Conservation (phyloP, 2,113 vertebrate genomes). For the Epinephelus cyanopodus region DNA sequence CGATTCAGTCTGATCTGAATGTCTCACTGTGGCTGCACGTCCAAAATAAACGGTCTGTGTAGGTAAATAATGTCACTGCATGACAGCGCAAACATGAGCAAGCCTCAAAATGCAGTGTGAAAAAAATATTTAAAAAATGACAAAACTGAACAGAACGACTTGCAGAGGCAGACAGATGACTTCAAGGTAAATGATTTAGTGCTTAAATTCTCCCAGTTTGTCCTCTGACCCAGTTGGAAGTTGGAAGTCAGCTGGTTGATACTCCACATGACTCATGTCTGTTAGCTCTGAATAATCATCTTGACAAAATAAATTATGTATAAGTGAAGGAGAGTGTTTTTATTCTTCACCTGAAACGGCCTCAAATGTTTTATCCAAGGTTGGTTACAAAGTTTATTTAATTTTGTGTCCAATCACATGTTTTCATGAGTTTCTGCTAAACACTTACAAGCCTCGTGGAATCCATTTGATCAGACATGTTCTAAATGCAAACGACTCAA, state of each 20-base stretch:
- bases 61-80: not conserved
- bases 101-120: too few species aligned
- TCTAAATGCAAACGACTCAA: not conserved
- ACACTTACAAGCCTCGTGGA: not conserved
- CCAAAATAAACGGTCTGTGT: too few species aligned
- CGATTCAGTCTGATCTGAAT: not conserved
- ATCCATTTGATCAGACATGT: not conserved
- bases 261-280: not conserved
- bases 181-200: too few species aligned
- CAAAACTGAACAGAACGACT: too few species aligned
- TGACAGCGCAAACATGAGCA: not conserved
- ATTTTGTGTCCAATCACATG: not conserved
- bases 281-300: conserved; percentile 4
- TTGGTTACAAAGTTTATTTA: not conserved
- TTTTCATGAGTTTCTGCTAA: not conserved
- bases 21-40: too few species aligned
- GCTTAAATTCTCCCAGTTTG: not conserved
- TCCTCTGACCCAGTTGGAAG: not conserved
- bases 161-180: too few species aligned
- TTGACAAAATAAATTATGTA: conserved; percentile 19
- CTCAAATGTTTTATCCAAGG: not conserved
- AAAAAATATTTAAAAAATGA: too few species aligned
- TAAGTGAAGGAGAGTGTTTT: not conserved
- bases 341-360: conserved; percentile 4
- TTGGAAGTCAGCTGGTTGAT: not conserved